Evolutionary conservation across 2,113 vertebrate genomes (phyloP).

Genomic region (Pseudopodoces humilis): DNA sequence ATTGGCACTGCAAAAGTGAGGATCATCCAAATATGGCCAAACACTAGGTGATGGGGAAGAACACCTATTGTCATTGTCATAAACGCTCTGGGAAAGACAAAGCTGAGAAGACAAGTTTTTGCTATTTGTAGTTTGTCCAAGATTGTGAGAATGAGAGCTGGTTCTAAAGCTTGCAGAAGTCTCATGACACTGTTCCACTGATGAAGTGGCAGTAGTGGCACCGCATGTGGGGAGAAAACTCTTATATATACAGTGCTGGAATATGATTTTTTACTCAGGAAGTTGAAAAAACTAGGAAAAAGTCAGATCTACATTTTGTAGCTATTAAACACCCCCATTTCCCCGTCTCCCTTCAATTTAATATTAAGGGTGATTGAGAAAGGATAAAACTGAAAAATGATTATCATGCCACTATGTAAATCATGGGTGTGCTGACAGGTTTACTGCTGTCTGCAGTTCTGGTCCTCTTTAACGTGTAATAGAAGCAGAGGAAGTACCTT

Average conservation of each 20-base stretch:
- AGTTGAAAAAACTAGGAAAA: not conserved
- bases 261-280: not conserved
- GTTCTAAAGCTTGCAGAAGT: not conserved
- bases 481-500: not conserved
- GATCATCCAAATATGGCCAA: not conserved
- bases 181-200: not conserved
- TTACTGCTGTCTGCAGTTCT: slow-evolving; percentile 27
- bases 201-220: not conserved
- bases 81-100: not conserved
- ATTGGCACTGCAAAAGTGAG: not conserved
- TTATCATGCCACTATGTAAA: not conserved
- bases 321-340: not conserved
- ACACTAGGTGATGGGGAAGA: not conserved
- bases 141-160: not conserved
- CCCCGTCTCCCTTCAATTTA: not conserved
- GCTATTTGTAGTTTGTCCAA: not conserved
- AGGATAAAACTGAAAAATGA: slow-evolving; percentile 15
- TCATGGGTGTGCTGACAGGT: slow-evolving; percentile 13
- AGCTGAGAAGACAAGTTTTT: not conserved
- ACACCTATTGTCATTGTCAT: not conserved
- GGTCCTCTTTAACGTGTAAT: slow-evolving; percentile 33
- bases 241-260: not conserved
- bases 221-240: not conserved
- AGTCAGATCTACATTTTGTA: not conserved
- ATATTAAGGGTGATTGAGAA: not conserved